Percentiles rank a stretch among this genome's conserved stretches.
These are phyloP conservation scores for Melanotus villosus DNA, from an alignment of 2,888 invertebrate genomes.

Conservation along the genomic window DNA sequence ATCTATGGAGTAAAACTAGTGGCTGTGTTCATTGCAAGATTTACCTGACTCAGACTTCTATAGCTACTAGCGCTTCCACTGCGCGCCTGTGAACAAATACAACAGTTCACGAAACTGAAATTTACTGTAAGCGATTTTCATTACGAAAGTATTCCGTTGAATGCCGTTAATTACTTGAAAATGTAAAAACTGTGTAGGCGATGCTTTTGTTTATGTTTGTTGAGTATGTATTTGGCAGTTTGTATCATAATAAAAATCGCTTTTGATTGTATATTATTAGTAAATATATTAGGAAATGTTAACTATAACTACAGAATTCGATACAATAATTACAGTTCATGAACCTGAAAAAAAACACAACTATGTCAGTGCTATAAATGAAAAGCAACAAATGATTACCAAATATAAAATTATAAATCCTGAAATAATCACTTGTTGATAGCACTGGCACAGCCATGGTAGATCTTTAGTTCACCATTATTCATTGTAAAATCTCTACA, in stretches of 20 bases:
- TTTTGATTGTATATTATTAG: background rate
- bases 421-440: too few species aligned
- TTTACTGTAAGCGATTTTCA: slow-evolving; percentile 34
- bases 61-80: slow-evolving; percentile 92
- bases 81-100: slow-evolving; percentile 80
- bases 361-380: too few species aligned
- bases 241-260: slow-evolving; percentile 8
- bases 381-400: too few species aligned
- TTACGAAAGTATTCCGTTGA: too few species aligned
- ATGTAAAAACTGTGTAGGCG: background rate
- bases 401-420: too few species aligned
- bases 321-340: background rate
- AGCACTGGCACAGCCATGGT: too few species aligned
- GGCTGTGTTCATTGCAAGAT: slow-evolving; percentile 46
- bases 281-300: background rate
- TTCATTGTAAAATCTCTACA: too few species aligned
- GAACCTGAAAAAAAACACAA: too few species aligned
- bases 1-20: slow-evolving; percentile 39
- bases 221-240: background rate
- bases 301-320: background rate
- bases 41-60: slow-evolving; percentile 92
- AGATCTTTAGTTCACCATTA: too few species aligned
- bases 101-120: slow-evolving; percentile 40
- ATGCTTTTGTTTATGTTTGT: background rate
- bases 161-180: background rate